Percentiles rank a stretch among this genome's conserved stretches.
Conservation (phyloP, 2,113 vertebrate genomes). For the Orcinus orca region DNA sequence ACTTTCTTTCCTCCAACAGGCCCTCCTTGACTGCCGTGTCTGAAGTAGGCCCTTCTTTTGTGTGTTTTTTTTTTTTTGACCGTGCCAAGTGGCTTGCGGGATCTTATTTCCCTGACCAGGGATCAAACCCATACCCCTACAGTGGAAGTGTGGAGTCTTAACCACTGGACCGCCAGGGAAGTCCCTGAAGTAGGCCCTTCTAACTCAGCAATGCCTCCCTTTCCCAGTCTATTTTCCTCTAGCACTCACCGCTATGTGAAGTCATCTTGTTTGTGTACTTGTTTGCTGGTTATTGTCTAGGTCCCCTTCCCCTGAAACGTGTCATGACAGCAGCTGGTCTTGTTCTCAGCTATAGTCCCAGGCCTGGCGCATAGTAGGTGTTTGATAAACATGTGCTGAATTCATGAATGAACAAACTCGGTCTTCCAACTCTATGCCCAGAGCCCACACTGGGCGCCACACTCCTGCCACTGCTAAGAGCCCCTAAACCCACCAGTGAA, state of each 20-base stretch:
- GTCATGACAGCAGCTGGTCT: neutral
- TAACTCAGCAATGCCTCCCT: neutral
- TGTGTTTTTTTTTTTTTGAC: neutral
- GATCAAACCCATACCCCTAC: neutral
- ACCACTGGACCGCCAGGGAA: neutral
- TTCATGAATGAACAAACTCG: accelerated
- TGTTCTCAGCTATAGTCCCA: neutral
- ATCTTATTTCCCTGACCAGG: neutral
- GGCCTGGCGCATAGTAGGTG: neutral
- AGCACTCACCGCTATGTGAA: neutral
- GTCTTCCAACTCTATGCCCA: accelerated
- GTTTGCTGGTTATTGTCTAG: neutral
- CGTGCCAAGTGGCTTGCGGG: neutral
- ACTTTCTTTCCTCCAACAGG: neutral
- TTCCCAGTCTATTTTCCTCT: neutral
- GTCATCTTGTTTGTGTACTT: neutral
- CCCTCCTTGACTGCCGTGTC: neutral
- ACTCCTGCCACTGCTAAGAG: neutral
- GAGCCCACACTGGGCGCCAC: neutral
- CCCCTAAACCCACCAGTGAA: neutral
- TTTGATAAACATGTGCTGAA: neutral
- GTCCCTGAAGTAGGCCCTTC: neutral
- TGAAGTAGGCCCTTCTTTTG: neutral
- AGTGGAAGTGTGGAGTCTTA: neutral
- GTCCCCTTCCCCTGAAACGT: neutral